Percentiles rank a stretch among this genome's conserved stretches.
phyloP scores from a whole-genome alignment of 2,797 vertebrate species.

The Pogoniulus pusillus region DNA sequence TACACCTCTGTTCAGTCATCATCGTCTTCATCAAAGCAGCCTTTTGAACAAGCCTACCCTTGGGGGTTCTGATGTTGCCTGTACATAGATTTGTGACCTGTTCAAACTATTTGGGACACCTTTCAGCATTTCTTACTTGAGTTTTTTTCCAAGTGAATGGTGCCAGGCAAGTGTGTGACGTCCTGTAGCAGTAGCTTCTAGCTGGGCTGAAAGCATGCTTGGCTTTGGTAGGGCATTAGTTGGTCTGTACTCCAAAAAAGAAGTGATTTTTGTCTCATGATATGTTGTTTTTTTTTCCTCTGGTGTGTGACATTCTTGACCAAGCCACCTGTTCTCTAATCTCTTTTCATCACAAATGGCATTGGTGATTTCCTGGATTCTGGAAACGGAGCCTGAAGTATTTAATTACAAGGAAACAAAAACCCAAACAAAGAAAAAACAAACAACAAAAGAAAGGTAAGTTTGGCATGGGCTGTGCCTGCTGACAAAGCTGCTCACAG shows the following conservation, averaged over 20 bases:
- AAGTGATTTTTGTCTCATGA: background rate
- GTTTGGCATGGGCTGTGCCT: background rate
- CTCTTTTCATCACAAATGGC: background rate
- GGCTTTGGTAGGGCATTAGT: conserved; percentile 29
- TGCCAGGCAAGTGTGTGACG: conserved; percentile 14
- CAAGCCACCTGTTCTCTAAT: background rate
- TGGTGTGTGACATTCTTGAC: conserved; percentile 11
- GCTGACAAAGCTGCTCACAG: background rate
- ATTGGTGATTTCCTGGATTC: conserved; percentile 14
- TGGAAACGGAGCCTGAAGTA: conserved; percentile 20
- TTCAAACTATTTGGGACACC: background rate
- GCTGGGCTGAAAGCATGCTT: conserved; percentile 39
- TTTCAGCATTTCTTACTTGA: background rate
- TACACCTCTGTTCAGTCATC: conserved; percentile 45
- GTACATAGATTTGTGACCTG: conserved; percentile 38
- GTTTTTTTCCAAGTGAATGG: background rate
- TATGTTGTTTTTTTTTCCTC: background rate
- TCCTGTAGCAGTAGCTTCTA: conserved; percentile 30
- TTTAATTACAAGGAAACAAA: conserved; percentile 1
- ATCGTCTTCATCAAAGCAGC: conserved; percentile 1
- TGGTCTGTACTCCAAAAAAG: conserved; percentile 18
- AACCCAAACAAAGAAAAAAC: background rate
- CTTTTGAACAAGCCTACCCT: conserved; percentile 33
- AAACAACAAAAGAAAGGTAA: background rate
- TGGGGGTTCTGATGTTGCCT: conserved; percentile 1